A percentile compares a stretch with the other conserved stretches of the same genome.
phyloP scores from a whole-genome alignment of 1,140 invertebrate genomes.

The Lasaia peninsularis region DNA sequence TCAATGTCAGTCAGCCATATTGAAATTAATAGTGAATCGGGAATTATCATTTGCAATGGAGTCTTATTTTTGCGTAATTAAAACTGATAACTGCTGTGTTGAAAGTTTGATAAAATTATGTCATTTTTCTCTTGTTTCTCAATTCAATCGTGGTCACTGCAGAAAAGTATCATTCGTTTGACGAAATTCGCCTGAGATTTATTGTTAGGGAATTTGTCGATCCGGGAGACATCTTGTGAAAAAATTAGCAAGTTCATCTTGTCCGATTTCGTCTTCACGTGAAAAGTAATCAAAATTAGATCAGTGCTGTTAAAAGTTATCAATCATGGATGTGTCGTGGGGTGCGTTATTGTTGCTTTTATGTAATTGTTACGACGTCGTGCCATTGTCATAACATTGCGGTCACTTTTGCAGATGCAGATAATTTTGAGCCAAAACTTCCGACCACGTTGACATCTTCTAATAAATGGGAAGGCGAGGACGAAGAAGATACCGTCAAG shows the following conservation, averaged over 20 bases:
- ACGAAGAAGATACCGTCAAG: conserved; percentile 91
- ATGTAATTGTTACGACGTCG: conserved; percentile 26
- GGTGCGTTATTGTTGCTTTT: conserved; percentile 49
- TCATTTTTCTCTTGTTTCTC: conserved; percentile 63
- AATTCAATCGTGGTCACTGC: conserved; percentile 64
- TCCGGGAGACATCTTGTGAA: conserved; percentile 75
- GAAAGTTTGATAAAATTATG: conserved; percentile 73
- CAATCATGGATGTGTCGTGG: conserved; percentile 75
- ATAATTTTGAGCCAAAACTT: conserved; percentile 75
- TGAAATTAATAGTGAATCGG: conserved; percentile 68
- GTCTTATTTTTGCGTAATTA: conserved; percentile 74
- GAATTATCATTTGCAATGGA: conserved; percentile 77
- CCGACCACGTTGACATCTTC: conserved; percentile 71
- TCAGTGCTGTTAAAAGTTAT: conserved; percentile 51
- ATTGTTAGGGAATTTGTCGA: conserved; percentile 62
- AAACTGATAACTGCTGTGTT: conserved; percentile 66
- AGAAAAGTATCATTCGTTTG: conserved; percentile 72
- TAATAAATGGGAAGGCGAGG: conserved; percentile 93
- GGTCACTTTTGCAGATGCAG: conserved; percentile 65
- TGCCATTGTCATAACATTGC: conserved; percentile 32
- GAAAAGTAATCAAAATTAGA: conserved; percentile 64
- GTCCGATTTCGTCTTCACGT: conserved; percentile 66
- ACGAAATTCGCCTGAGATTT: conserved; percentile 65
- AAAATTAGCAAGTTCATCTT: conserved; percentile 56
- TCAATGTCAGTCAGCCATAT: conserved; percentile 52